Percentiles rank a stretch among this genome's conserved stretches.
Evolutionary conservation across 2,797 vertebrate species (phyloP).

Genomic region (Cossypha caffra): DNA sequence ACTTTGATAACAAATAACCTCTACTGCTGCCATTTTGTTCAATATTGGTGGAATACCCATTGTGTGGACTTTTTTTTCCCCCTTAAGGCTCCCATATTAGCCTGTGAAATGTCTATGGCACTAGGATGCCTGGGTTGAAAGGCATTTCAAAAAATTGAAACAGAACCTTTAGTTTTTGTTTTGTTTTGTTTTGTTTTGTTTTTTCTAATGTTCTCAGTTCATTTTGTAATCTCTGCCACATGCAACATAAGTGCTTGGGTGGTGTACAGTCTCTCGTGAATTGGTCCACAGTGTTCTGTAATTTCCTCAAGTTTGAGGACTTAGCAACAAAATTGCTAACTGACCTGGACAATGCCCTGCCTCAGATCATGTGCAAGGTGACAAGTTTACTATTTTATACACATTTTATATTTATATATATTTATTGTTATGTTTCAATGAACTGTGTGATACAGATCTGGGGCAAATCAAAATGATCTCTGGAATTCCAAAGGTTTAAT

Average conservation of each 20-base stretch:
- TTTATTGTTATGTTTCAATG: background rate
- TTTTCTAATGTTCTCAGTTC: background rate
- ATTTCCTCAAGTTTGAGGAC: background rate
- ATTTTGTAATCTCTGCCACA: background rate
- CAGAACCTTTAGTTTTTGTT: background rate
- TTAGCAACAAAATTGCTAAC: background rate
- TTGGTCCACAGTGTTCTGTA: background rate
- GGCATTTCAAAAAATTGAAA: background rate
- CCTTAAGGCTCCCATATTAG: background rate
- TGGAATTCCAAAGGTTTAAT: background rate
- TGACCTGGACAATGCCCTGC: background rate
- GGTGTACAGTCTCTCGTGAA: background rate
- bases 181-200: background rate
- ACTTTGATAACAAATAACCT: background rate
- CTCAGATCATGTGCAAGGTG: background rate
- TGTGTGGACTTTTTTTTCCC: rapidly evolving
- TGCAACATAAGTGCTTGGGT: background rate
- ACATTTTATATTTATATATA: background rate
- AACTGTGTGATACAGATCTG: background rate
- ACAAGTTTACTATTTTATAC: background rate
- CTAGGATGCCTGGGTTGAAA: background rate
- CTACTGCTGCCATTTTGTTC: background rate
- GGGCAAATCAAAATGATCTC: background rate
- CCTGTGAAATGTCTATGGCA: background rate
- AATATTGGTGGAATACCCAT: background rate